Evolutionary conservation across 2,888 invertebrate genomes (phyloP).

Genomic region (Aethes cnicana): DNA sequence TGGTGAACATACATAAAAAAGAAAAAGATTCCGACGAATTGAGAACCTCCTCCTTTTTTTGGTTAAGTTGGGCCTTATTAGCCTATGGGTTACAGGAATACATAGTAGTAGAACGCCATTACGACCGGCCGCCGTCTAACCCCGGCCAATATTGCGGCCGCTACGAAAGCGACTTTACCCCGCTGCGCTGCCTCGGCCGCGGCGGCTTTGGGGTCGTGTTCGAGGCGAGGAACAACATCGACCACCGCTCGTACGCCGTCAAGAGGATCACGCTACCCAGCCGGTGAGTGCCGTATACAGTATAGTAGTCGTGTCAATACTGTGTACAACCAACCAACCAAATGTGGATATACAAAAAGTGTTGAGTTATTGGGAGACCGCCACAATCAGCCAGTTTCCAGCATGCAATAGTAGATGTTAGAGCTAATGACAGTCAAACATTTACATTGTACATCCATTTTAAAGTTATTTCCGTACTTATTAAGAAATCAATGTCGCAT

Average conservation of each 20-base stretch:
- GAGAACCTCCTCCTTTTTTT: too few relatives aligned
- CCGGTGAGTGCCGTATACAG: constrained; percentile 73
- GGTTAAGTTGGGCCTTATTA: not conserved
- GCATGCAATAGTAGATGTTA: too few relatives aligned
- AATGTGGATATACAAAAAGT: too few relatives aligned
- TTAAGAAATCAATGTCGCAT: too few relatives aligned
- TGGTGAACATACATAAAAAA: too few relatives aligned
- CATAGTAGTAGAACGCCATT: constrained; percentile 62
- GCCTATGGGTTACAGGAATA: constrained; percentile 46
- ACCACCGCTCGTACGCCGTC: constrained; percentile 96
- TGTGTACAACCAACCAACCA: not conserved
- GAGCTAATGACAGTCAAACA: too few relatives aligned
- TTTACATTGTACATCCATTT: too few relatives aligned
- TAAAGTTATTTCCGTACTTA: too few relatives aligned
- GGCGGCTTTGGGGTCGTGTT: constrained; percentile 99
- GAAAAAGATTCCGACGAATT: too few relatives aligned
- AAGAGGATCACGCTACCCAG: constrained; percentile 95
- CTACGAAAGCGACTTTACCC: constrained; percentile 92
- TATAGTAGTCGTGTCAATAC: not conserved
- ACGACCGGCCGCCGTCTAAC: constrained; percentile 48
- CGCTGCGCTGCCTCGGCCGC: constrained; percentile 89
- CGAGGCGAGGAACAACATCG: constrained; percentile 95
- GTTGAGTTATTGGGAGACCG: too few relatives aligned
- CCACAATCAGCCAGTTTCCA: too few relatives aligned
- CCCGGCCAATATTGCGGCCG: constrained; percentile 80